These are phyloP conservation scores for Xylota sylvarum DNA, from an alignment of 2,888 invertebrate species.

Conservation along the genomic window DNA sequence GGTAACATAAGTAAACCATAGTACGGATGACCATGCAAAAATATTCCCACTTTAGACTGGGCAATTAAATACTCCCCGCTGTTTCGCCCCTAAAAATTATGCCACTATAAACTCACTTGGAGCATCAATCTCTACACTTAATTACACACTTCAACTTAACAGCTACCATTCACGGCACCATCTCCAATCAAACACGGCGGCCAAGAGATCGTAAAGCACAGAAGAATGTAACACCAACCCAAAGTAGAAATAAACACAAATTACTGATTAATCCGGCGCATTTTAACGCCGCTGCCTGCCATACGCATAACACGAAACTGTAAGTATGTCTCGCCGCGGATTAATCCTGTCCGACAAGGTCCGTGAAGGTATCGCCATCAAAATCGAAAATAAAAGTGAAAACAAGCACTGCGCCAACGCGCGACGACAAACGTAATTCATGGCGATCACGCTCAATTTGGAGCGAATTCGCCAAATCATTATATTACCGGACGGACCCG, in stretches of 20 bases:
- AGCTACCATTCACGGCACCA: too few relatives aligned
- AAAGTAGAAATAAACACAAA: constrained; percentile 5
- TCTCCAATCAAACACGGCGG: too few relatives aligned
- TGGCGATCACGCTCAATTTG: constrained; percentile 53
- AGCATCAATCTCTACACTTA: too few relatives aligned
- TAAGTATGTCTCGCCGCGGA: constrained; percentile 4
- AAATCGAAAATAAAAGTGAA: neutral
- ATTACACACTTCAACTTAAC: too few relatives aligned
- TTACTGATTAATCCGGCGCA: constrained; percentile 27
- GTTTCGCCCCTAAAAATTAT: too few relatives aligned
- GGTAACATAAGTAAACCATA: too few relatives aligned
- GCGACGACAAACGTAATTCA: constrained; percentile 43
- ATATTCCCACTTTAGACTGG: too few relatives aligned
- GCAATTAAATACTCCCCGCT: too few relatives aligned
- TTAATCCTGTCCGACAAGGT: constrained; percentile 34
- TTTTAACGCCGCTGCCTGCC: constrained; percentile 3
- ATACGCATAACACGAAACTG: constrained; percentile 5
- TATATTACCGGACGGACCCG: constrained; percentile 49
- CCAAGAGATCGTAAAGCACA: neutral
- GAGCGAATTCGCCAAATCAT: constrained; percentile 54
- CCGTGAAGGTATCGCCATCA: constrained; percentile 4
- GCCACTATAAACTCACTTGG: too few relatives aligned
- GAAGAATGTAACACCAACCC: constrained; percentile 1
- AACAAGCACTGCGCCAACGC: constrained; percentile 16
- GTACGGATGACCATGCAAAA: too few relatives aligned